phyloP scores from a whole-genome alignment of 2,888 invertebrate genomes.

The Taenaris catops region DNA sequence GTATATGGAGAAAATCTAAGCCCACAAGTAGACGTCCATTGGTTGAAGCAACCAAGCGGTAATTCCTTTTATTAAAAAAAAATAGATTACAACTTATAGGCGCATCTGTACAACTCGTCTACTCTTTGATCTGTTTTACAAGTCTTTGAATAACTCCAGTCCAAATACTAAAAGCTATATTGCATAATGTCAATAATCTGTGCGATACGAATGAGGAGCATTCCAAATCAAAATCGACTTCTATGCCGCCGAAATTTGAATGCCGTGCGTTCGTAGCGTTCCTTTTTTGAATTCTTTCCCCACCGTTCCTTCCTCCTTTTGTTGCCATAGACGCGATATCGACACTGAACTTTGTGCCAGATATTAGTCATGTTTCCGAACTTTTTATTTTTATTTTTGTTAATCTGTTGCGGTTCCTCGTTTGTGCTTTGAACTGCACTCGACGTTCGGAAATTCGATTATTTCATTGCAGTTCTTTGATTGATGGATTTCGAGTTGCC shows the following conservation, averaged over 20 bases:
- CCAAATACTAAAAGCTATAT: constrained; percentile 6
- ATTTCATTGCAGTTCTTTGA: constrained; percentile 73
- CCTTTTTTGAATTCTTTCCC: constrained; percentile 56
- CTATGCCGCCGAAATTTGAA: constrained; percentile 33
- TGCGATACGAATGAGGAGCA: constrained; percentile 25
- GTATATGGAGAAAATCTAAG: too few species aligned
- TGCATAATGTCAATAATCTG: constrained; percentile 20
- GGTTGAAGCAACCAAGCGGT: too few species aligned
- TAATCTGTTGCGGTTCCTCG: constrained; percentile 69
- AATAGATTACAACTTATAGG: too few species aligned
- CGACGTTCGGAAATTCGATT: constrained; percentile 70
- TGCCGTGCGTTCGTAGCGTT: constrained; percentile 29
- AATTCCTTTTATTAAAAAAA: neutral
- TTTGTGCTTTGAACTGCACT: constrained; percentile 68
- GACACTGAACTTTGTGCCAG: constrained; percentile 66
- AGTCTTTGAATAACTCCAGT: constrained; percentile 4
- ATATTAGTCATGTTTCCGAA: constrained; percentile 62
- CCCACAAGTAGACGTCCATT: too few species aligned
- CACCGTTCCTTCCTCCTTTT: constrained; percentile 47
- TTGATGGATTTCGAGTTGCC: constrained; percentile 65
- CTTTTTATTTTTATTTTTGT: constrained; percentile 40
- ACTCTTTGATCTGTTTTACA: constrained; percentile 1
- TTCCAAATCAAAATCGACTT: constrained; percentile 36
- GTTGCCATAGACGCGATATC: constrained; percentile 54
- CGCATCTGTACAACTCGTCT: neutral